Base-by-base conservation (phyloP, 2,113 vertebrate genomes). In the Scatophagus argus region DNA sequence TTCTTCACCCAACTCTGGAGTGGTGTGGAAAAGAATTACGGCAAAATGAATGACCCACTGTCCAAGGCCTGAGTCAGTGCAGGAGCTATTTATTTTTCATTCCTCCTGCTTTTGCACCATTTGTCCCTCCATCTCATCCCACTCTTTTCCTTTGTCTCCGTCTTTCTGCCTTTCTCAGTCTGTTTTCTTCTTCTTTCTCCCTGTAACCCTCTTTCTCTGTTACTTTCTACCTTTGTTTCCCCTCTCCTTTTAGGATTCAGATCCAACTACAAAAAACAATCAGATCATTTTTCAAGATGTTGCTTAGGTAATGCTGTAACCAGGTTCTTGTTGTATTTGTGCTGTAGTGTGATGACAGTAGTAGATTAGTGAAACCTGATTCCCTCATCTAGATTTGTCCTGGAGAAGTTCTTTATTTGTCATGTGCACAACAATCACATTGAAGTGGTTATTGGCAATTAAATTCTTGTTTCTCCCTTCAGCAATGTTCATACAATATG, bases 51-150 rank as follows among this genome's bases (percentile, higher is more conserved):
- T 72, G 80, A 74, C 80, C 77, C 61, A 1, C 2, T 23, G 8
- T 81, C 23, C 51, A 8, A 8, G 14, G 8, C 43, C 88, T 56
- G 76, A 87, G 69, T 88, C 87, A 86, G 80, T 87, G 84, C 19
- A 44, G 64, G 32, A 49, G 21, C 39, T 86, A 77, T 83, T 84
- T 72, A 43, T 69, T 21, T 73, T n/a, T 76, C 69, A 77, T 38
- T 62, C 72, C 67, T 82, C 32, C 12, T 9, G 6, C 52, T 25
- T 69, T 71, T 31, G 17, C 8, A 2, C 23, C 17, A 39, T 12
- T n/a, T 38, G 47, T 32, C 27, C 27, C 13, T 41, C 39, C n/a
- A 27, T 43, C 29, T 56, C 11, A 6, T 23, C 47, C n/a, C 23
- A 25, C 23, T 6, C 52, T 36, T 81, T 14, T 63, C 14, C 19